phyloP scores from a whole-genome alignment of 2,888 invertebrate species.

The Acholoe squamosa region DNA sequence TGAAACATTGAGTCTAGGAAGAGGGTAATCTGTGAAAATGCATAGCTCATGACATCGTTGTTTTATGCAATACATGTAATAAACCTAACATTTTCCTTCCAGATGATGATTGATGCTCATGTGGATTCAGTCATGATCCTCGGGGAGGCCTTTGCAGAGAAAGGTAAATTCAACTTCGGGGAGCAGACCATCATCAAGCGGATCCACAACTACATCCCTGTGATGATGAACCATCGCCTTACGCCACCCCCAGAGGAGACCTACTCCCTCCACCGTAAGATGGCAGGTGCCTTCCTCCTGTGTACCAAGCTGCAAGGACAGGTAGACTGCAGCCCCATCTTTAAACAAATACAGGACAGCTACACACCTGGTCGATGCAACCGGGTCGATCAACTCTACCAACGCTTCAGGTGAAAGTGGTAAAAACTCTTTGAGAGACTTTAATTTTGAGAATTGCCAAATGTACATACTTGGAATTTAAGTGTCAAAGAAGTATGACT shows the following conservation, averaged over 20 bases:
- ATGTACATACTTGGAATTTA: too few species aligned
- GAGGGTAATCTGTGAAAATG: too few species aligned
- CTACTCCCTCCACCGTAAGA: constrained; percentile 97
- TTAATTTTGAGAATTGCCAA: too few species aligned
- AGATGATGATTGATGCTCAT: constrained; percentile 97
- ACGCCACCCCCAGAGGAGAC: constrained; percentile 99
- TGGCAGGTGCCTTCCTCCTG: constrained; percentile 96
- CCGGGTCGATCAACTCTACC: not conserved
- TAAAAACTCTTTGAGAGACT: not conserved
- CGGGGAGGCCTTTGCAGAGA: constrained; percentile 94
- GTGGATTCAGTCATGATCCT: constrained; percentile 98
- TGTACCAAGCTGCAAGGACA: constrained; percentile 90
- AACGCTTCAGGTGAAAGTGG: not conserved
- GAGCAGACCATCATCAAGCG: constrained; percentile 91
- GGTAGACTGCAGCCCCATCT: constrained; percentile 67
- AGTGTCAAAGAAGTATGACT: too few species aligned
- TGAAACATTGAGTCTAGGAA: too few species aligned
- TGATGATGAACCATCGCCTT: constrained; percentile 95
- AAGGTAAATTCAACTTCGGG: constrained; percentile 93
- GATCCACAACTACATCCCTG: constrained; percentile 93
- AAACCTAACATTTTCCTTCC: constrained; percentile 25
- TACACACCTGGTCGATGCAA: constrained; percentile 13
- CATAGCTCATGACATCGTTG: too few species aligned
- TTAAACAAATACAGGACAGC: constrained; percentile 64
- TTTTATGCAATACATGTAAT: not conserved